These are phyloP conservation scores for Oophaga pumilio DNA, from an alignment of 2,113 vertebrate species.

Conservation along the genomic window DNA sequence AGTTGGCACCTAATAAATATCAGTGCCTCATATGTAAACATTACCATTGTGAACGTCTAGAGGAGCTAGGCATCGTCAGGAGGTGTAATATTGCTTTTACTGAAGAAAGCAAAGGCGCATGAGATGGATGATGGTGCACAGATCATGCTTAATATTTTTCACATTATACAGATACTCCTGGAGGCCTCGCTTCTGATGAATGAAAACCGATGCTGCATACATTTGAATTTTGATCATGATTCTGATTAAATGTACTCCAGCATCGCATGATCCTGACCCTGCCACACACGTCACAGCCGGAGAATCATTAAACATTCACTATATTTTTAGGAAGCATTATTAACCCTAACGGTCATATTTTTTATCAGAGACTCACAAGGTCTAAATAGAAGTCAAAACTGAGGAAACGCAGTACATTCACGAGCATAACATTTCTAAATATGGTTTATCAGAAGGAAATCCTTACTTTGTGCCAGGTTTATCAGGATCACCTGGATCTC, in stretches of 20 bases:
- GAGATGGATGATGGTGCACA: constrained; percentile 26
- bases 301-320: constrained; percentile 38
- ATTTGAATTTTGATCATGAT: constrained; percentile 54
- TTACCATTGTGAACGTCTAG: not conserved
- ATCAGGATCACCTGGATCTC: no score
- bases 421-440: not conserved
- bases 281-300: constrained; percentile 20
- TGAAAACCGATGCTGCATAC: constrained; percentile 47
- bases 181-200: constrained; percentile 45
- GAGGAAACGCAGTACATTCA: not conserved
- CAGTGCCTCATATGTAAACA: not conserved
- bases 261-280: constrained; percentile 33
- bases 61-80: not conserved
- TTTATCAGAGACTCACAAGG: not conserved
- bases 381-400: not conserved
- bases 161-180: constrained; percentile 43
- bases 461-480: no score
- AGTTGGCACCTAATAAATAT: not conserved
- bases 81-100: constrained; percentile 11
- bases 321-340: constrained; percentile 10
- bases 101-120: not conserved
- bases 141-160: constrained; percentile 31
- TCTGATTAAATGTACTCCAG: constrained; percentile 51
- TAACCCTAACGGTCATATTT: constrained; percentile 20
- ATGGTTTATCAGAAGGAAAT: not conserved